Conservation (phyloP, 1,140 invertebrate species). For the Orius insidiosus region DNA sequence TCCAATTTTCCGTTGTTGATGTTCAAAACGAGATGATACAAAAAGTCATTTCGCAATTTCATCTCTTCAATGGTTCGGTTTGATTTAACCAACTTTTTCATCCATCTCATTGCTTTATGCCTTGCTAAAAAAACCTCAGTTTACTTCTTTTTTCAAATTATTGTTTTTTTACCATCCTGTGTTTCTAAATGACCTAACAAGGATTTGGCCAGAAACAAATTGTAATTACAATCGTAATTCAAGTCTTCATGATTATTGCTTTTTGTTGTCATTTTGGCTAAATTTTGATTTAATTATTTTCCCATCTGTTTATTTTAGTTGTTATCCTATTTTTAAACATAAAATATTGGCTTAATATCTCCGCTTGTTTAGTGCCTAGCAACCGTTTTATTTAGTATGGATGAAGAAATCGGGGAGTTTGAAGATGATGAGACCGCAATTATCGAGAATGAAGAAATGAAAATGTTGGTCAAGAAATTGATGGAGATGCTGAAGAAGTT, state of each 20-base stretch:
- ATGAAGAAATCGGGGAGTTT: neutral
- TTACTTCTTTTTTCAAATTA: neutral
- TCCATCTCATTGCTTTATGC: constrained; percentile 27
- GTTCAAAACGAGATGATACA: constrained; percentile 30
- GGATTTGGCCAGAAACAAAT: constrained; percentile 20
- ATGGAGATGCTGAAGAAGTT: neutral
- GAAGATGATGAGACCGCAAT: neutral
- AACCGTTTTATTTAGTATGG: neutral
- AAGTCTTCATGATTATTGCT: constrained; percentile 17
- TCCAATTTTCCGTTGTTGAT: constrained; percentile 26
- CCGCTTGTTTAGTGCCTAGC: too few relatives aligned
- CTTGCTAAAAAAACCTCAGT: constrained; percentile 19
- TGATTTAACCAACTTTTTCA: constrained; percentile 27
- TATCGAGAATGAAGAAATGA: neutral
- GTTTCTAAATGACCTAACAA: neutral
- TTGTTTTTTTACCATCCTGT: neutral
- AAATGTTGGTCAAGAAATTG: neutral
- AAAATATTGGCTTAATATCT: too few relatives aligned
- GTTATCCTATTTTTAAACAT: too few relatives aligned
- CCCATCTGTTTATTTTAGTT: too few relatives aligned
- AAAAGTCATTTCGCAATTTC: constrained; percentile 32
- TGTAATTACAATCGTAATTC: constrained; percentile 23
- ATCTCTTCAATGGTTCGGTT: constrained; percentile 28
- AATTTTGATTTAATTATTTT: too few relatives aligned
- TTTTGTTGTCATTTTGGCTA: too few relatives aligned